Evolutionary conservation across 2,888 invertebrate genomes (phyloP), one percentile per base, ranked within the genome.

Genomic region (Drosophila mercatorum): DNA sequence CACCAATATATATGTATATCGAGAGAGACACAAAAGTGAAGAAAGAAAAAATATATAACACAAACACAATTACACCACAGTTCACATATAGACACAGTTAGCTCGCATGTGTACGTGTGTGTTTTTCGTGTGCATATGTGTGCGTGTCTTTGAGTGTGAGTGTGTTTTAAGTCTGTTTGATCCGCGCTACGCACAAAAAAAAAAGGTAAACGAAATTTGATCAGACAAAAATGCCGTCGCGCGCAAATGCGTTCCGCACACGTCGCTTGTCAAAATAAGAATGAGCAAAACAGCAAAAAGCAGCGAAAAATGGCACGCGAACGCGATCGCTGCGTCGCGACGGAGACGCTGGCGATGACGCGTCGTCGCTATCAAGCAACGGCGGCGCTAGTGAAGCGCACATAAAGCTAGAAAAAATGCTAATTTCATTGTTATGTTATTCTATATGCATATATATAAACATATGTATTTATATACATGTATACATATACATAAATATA

Each of bases 221-320:
- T 68, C 81, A 63, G 56, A 68, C 55, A 58, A 71, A 56, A 56
- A 51, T 56, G 58, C 38, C 61, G 64, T 26, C 61, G 77, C 64
- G 68, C 65, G 74, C 47, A 81, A 51, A 66, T 71, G 66, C 76
- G 72, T 72, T 78, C 78, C 78, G 69, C 81, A 81, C 84, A 81
- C 79, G 83, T 72, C 71, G 86, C 81, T 83, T 78, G 75, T 79
- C 90, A 77, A 88, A 88, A 77, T 76, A 82, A 83, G 80, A 86
- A 86, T 86, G 86, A 86, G 88, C 89, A 73, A 80, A 68, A 53
- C 38, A 40, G 66, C 64, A 61, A 81, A 66, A 72, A 72, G 63
- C 60, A 65, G 61, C 60, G 63, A 62, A 65, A 68, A 70, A 78
- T 65, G 75, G 82, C 78, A 78, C 78, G 78, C 83, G 87, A 85